Conservation (phyloP, 2,888 invertebrate species). For the Drosophila setosimentum region DNA sequence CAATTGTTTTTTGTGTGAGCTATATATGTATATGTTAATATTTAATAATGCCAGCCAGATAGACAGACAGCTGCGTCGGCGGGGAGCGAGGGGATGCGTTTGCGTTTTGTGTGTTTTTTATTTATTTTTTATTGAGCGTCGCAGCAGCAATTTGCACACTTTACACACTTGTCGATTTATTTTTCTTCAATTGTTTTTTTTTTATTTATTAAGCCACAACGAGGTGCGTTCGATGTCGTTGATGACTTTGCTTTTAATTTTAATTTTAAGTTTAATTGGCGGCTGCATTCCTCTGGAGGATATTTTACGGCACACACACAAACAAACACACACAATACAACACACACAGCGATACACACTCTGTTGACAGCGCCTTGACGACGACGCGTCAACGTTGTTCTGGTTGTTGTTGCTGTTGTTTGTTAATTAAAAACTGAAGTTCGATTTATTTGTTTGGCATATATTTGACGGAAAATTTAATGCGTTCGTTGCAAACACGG, state of each 20-base stretch:
- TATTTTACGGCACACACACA: constrained; percentile 2
- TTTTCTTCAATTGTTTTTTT: constrained; percentile 27
- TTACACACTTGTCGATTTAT: constrained; percentile 45
- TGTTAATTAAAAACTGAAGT: constrained; percentile 22
- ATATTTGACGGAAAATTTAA: constrained; percentile 65
- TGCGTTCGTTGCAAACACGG: constrained; percentile 77
- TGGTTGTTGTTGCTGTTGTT: not conserved
- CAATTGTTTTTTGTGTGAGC: constrained; percentile 1
- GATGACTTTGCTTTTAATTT: constrained; percentile 55
- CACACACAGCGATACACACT: not conserved
- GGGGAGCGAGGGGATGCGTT: constrained; percentile 17
- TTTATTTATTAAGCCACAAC: constrained; percentile 60
- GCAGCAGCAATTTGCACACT: constrained; percentile 49
- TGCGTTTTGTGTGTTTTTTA: constrained; percentile 7
- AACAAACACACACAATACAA: not conserved
- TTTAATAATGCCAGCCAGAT: constrained; percentile 10
- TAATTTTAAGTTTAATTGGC: constrained; percentile 57
- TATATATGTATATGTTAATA: not conserved
- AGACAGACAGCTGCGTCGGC: constrained; percentile 8
- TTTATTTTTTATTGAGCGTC: constrained; percentile 26
- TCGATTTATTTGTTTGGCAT: constrained; percentile 13
- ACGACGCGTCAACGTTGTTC: constrained; percentile 1
- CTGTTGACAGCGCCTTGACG: constrained; percentile 18
- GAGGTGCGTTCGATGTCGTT: constrained; percentile 59
- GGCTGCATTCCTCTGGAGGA: constrained; percentile 57